Evolutionary conservation across 2,113 vertebrate species (phyloP), one percentile per base, ranked within the genome.

Genomic region (Melanotaenia duboulayi): DNA sequence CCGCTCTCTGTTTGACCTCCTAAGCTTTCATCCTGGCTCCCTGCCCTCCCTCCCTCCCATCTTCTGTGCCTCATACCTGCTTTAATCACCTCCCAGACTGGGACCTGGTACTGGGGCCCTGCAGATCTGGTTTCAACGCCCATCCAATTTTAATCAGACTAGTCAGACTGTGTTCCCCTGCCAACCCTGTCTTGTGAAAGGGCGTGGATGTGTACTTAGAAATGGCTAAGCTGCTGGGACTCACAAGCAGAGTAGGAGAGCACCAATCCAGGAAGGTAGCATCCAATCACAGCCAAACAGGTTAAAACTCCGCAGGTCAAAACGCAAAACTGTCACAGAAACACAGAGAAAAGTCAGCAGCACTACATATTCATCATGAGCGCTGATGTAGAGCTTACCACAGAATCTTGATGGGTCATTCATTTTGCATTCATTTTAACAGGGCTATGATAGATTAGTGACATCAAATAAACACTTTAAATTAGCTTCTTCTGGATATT

Each of bases 241-340:
- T 97, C 91, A 99, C 98, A 89, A 39, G 94, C 90, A 66, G 95
- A 67, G 82, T 99, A 99, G 0, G 95, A 96, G n/a, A 99, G 95
- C 89, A 96, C 67, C 67, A 98, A 83, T 37, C 98, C 98, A 50
- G 98, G 96, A 88, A 99, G 86, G 65, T 95, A 96, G 54, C 69
- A 91, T 80, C 97, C 98, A 83, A 97, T 90, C 76, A 95, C 85
- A 58, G 96, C 95, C 93, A 97, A 82, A 82, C 95, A 95, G 37
- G 94, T 94, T 79, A 97, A 95, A 68, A 95, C 80, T 66, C 94
- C 94, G 86, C 96, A 98, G 76, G 88, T 94, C 92, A 98, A 71
- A 90, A 97, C 82, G 88, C 97, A 99, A 90, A 99, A 99, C 98
- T 99, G 87, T 73, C 40, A 85, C n/a, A 81, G 73, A 66, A 66